Evolutionary conservation across 2,797 vertebrate species (phyloP), one percentile per base, ranked within the genome.

Genomic region (Hybognathus amarus): DNA sequence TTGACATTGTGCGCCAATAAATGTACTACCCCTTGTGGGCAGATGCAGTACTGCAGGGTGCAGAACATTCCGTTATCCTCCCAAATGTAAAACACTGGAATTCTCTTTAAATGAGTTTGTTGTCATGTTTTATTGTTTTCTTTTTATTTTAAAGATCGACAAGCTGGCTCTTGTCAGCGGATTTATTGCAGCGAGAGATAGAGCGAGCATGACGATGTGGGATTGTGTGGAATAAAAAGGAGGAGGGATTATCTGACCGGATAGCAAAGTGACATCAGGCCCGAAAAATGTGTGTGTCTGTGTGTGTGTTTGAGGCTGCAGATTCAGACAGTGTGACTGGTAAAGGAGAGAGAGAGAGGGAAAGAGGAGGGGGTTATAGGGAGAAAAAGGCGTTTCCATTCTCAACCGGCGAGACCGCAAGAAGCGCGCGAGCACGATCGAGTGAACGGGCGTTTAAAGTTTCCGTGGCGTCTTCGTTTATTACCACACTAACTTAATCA

Each of bases 251-350:
- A 92, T 86, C 79, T n/a, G 91, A 93, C 91, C 91, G 92, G 93
- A 94, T 92, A 92, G 91, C 84, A 6, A 15, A 59, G 93, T 95
- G 93, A 95, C 95, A 94, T 95, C 94, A 95, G 92, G 91, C 89
- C 88, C 83, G 83, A 94, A 95, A 95, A 95, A 95, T 95, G 93
- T 91, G 89, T 92, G 91, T 92, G 85, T 92, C 90, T 91, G 85
- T 89, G 87, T 54, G 76, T 69, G 67, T 45, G 81, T 36, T 30
- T 63, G 42, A 27, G 88, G 68, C 84, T 73, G 80, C 40, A 75
- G 68, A 75, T 69, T 61, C 24, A 81, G 61, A 70, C 30, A 40
- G 67, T 54, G 54, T 47, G 74, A 52, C 30, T 66, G 80, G 22
- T 71, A 77, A 22, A 61, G 66, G 20, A n/a, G 82, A 84, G 83